Percentiles rank a stretch among this genome's conserved stretches.
Evolutionary conservation across 2,797 vertebrate genomes (phyloP).

Genomic region (Pangasius macronema): DNA sequence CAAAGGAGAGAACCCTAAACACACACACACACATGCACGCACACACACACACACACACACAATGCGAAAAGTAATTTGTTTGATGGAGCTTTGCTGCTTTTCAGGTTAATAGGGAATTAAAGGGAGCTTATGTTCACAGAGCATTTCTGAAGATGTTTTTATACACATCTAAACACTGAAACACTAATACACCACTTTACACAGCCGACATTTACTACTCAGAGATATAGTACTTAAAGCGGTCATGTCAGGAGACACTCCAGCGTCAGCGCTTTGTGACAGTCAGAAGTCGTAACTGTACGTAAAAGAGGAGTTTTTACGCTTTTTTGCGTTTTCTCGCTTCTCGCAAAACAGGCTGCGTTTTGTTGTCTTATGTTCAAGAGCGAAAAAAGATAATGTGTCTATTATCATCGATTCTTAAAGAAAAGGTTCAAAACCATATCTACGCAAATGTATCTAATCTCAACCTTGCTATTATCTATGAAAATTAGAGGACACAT

Average conservation of each 20-base stretch:
- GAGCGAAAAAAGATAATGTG: no score
- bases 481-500: background rate
- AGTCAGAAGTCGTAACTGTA: background rate
- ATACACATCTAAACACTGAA: background rate
- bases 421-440: background rate
- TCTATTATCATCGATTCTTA: no score
- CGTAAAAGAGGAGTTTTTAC: background rate
- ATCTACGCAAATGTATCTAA: background rate
- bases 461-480: no score
- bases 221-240: background rate
- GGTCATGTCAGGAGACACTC: background rate
- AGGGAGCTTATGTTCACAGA: background rate
- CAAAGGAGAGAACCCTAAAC: conserved; percentile 50
- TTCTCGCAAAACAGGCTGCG: background rate
- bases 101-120: conserved; percentile 38
- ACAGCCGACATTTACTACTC: background rate
- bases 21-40: conserved; percentile 23
- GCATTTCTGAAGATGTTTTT: background rate
- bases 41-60: conserved; percentile 16
- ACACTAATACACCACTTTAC: background rate
- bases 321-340: background rate
- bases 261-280: background rate
- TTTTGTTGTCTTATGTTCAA: background rate
- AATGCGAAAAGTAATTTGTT: background rate
- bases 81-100: conserved; percentile 31